A percentile compares a stretch with the other conserved stretches of the same genome.
Evolutionary conservation across 1,140 invertebrate species (phyloP).

Genomic region (Polypedilum vanderplanki): DNA sequence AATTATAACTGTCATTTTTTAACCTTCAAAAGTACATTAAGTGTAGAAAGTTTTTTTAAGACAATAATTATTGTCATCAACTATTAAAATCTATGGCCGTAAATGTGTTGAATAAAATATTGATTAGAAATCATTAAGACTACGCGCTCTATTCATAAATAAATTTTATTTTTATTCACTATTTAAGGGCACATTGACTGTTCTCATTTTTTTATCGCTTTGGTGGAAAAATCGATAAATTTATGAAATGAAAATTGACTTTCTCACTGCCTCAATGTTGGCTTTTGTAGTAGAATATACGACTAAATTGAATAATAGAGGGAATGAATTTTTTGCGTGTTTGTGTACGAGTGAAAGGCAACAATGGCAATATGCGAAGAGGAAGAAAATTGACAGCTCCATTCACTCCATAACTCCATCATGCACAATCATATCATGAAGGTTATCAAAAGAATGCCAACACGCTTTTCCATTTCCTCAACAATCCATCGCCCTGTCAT

Average conservation of each 20-base stretch:
- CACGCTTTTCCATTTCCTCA: constrained; percentile 5
- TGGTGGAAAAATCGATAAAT: neutral
- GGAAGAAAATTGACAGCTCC: neutral
- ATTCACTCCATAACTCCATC: neutral
- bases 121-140: neutral
- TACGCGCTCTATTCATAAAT: neutral
- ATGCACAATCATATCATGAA: neutral
- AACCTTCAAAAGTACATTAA: neutral
- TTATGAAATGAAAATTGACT: constrained; percentile 6
- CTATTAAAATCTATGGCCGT: neutral
- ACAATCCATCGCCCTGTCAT: neutral
- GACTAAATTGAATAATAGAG: neutral
- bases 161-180: neutral
- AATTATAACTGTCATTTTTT: neutral
- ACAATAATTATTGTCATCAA: neutral
- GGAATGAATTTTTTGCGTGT: neutral
- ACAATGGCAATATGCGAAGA: neutral
- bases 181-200: neutral
- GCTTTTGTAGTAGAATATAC: neutral
- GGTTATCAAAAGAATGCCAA: neutral
- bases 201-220: neutral
- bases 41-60: neutral
- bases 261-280: neutral
- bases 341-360: neutral
- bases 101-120: neutral